Evolutionary conservation across 1,140 invertebrate species (phyloP).

Genomic region (Drosophila pseudoananassae): DNA sequence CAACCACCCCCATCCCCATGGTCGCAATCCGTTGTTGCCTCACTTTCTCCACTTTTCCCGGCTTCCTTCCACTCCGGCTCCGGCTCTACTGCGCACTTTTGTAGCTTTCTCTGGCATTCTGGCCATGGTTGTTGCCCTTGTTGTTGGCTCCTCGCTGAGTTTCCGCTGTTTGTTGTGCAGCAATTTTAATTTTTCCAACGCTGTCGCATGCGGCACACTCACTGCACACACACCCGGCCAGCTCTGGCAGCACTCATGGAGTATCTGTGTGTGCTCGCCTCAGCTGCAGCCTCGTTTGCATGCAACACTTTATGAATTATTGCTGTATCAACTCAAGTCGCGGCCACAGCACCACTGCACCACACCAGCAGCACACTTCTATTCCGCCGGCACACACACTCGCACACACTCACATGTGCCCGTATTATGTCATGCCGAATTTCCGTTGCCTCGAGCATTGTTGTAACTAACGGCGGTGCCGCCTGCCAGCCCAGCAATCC

Average conservation of each 20-base stretch:
- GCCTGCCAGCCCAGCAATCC: conserved; percentile 4
- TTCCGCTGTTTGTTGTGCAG: conserved; percentile 81
- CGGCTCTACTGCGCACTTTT: conserved; percentile 6
- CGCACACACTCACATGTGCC: conserved; percentile 61
- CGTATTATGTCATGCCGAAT: conserved; percentile 81
- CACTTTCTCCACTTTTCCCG: conserved; percentile 14
- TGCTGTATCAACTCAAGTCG: conserved; percentile 83
- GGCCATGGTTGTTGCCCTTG: conserved; percentile 20
- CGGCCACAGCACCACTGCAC: conserved; percentile 29
- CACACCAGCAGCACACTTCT: conserved; percentile 29
- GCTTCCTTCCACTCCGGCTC: neutral
- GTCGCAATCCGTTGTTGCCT: neutral
- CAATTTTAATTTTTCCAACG: conserved; percentile 82
- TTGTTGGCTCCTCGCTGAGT: conserved; percentile 71
- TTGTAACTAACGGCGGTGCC: conserved; percentile 73
- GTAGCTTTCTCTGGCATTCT: conserved; percentile 9
- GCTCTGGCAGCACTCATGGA: neutral
- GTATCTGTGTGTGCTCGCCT: conserved; percentile 49
- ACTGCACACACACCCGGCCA: conserved; percentile 5
- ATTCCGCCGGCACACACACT: conserved; percentile 19
- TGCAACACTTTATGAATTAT: conserved; percentile 84
- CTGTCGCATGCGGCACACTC: conserved; percentile 67
- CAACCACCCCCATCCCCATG: conserved; percentile 15
- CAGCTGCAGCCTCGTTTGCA: conserved; percentile 82
- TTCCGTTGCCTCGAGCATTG: conserved; percentile 79